Percentiles rank a stretch among this genome's conserved stretches.
phyloP scores from a whole-genome alignment of 2,888 invertebrate species.

The Salticus scenicus region DNA sequence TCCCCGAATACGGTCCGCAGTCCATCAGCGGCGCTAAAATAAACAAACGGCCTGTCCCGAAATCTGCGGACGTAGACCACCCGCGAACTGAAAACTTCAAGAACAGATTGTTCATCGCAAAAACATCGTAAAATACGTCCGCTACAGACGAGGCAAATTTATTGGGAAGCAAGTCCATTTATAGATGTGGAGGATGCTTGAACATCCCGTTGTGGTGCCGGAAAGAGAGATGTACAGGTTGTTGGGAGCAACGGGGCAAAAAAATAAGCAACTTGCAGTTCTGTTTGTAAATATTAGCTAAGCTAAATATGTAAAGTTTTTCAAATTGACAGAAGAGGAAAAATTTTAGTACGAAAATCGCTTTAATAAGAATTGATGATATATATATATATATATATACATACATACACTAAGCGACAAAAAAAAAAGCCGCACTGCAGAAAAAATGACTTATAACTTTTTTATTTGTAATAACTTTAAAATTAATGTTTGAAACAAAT shows the following conservation, averaged over 20 bases:
- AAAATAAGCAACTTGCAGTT: too few relatives aligned
- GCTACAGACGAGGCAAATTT: constrained; percentile 35
- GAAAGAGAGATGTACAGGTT: background rate
- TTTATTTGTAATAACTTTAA: too few relatives aligned
- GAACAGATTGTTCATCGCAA: constrained; percentile 66
- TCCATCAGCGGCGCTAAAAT: constrained; percentile 64
- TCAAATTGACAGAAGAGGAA: too few relatives aligned
- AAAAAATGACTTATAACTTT: too few relatives aligned
- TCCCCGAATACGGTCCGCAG: constrained; percentile 33
- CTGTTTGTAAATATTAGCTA: too few relatives aligned
- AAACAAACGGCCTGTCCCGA: constrained; percentile 60
- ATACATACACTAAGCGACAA: too few relatives aligned
- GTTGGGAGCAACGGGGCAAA: background rate
- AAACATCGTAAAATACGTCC: constrained; percentile 65
- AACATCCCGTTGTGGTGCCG: background rate
- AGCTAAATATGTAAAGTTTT: too few relatives aligned
- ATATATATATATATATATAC: too few relatives aligned
- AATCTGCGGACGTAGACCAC: constrained; percentile 45
- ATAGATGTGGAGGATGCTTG: background rate
- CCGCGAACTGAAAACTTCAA: constrained; percentile 29
- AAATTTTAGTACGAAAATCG: too few relatives aligned
- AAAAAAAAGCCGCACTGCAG: too few relatives aligned
- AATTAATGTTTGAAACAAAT: too few relatives aligned
- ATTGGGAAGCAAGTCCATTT: constrained; percentile 32
- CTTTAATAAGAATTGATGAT: too few relatives aligned